phyloP scores from a whole-genome alignment of 2,113 vertebrate species.

The Ctenomys sociabilis region DNA sequence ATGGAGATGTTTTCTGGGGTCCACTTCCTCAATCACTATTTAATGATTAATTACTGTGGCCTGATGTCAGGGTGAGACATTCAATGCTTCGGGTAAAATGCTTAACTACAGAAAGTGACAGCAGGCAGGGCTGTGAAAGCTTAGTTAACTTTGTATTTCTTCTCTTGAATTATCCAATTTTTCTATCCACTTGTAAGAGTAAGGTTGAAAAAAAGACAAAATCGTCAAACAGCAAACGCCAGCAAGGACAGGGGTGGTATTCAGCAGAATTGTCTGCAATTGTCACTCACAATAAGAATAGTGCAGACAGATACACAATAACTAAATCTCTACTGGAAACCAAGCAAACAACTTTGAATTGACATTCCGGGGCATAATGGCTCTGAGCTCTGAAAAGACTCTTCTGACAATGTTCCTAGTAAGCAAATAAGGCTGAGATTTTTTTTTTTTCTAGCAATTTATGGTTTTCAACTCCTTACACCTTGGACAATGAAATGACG shows the following conservation, averaged over 20 bases:
- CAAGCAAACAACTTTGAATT: slow-evolving; percentile 69
- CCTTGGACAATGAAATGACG: background rate
- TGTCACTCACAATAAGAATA: slow-evolving; percentile 65
- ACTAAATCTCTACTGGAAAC: slow-evolving; percentile 71
- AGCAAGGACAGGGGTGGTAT: slow-evolving; percentile 78
- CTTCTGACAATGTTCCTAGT: slow-evolving; percentile 62
- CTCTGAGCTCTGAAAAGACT: slow-evolving; percentile 73
- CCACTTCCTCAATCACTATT: slow-evolving; percentile 85
- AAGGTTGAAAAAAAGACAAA: slow-evolving; percentile 71
- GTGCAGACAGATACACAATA: slow-evolving; percentile 65
- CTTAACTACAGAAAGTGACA: slow-evolving; percentile 87
- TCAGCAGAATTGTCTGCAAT: slow-evolving; percentile 75
- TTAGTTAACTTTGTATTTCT: slow-evolving; percentile 79
- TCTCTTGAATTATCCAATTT: slow-evolving; percentile 80
- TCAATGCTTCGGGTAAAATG: slow-evolving; percentile 85
- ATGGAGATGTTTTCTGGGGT: slow-evolving; percentile 86
- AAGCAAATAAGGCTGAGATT: slow-evolving; percentile 64
- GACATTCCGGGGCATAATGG: slow-evolving; percentile 64
- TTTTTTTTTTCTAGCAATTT: background rate
- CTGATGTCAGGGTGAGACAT: slow-evolving; percentile 86
- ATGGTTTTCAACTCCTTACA: background rate
- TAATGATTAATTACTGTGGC: slow-evolving; percentile 91
- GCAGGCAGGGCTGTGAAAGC: slow-evolving; percentile 83
- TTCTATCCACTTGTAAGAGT: slow-evolving; percentile 81
- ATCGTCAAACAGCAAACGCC: slow-evolving; percentile 71